These are phyloP conservation scores for Pachliopta kotzebuea DNA, from an alignment of 2,888 invertebrate species.

Conservation along the genomic window DNA sequence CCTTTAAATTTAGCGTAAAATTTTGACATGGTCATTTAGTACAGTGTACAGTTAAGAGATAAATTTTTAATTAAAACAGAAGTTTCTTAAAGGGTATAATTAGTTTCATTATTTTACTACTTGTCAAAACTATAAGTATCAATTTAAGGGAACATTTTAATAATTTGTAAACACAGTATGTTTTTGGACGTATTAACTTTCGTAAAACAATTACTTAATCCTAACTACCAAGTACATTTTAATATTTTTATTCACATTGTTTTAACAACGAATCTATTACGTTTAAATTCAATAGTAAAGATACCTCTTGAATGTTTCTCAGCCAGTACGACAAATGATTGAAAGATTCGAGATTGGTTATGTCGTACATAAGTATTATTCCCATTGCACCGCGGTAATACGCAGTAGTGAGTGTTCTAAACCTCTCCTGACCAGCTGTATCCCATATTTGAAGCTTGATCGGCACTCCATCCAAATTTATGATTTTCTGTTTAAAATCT, in stretches of 20 bases:
- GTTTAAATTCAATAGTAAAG: conserved; percentile 28
- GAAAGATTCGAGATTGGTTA: conserved; percentile 94
- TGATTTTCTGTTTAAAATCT: conserved; percentile 94
- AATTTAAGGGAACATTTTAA: too few relatives aligned
- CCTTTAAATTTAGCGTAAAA: too few relatives aligned
- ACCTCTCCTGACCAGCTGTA: conserved; percentile 88
- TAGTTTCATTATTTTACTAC: too few relatives aligned
- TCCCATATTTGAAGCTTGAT: conserved; percentile 94
- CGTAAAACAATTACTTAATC: neutral
- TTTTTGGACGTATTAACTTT: neutral
- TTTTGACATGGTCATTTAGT: too few relatives aligned
- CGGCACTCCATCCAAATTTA: conserved; percentile 91
- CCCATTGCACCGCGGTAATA: conserved; percentile 96
- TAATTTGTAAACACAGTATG: neutral
- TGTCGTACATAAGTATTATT: conserved; percentile 94
- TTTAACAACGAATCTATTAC: too few relatives aligned
- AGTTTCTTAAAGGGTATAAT: too few relatives aligned
- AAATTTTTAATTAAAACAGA: too few relatives aligned
- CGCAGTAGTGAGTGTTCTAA: conserved; percentile 91
- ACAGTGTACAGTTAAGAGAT: too few relatives aligned
- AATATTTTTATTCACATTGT: too few relatives aligned
- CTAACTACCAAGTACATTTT: too few relatives aligned
- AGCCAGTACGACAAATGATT: conserved; percentile 95
- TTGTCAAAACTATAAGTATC: too few relatives aligned
- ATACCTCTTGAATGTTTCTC: conserved; percentile 93